Conservation (phyloP, 2,888 invertebrate species). For the Drosophila rubida region DNA sequence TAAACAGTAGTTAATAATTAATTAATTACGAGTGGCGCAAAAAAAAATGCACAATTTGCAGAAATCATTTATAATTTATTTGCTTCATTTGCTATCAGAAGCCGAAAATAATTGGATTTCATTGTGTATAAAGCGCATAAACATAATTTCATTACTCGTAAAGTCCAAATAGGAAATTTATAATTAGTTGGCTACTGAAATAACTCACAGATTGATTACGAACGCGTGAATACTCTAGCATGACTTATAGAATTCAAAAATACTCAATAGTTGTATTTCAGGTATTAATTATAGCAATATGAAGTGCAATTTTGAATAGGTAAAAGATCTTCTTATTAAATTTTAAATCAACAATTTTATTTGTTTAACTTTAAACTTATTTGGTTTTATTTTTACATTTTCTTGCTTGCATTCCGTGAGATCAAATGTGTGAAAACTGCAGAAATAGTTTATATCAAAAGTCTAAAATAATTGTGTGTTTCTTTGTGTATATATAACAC, state of each 20-base stretch:
- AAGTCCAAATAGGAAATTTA: neutral
- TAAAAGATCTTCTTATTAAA: too few species aligned
- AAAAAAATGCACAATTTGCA: constrained; percentile 30
- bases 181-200: neutral
- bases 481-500: too few species aligned
- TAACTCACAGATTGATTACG: neutral
- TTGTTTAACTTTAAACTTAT: too few species aligned
- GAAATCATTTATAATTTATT: constrained; percentile 30
- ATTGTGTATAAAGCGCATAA: neutral
- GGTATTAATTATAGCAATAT: too few species aligned
- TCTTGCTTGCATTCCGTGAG: too few species aligned
- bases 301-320: too few species aligned
- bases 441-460: too few species aligned
- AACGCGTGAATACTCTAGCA: neutral
- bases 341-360: too few species aligned
- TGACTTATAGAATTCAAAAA: neutral
- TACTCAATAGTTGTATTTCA: too few species aligned
- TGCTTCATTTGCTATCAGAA: neutral
- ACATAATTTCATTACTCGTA: constrained; percentile 7
- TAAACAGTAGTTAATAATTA: constrained; percentile 19
- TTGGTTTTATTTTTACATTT: too few species aligned
- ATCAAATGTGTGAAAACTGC: too few species aligned
- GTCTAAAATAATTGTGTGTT: too few species aligned
- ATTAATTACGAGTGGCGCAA: constrained; percentile 24
- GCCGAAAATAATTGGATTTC: constrained; percentile 19